A percentile compares a stretch with the other conserved stretches of the same genome.
Conservation (phyloP, 2,113 vertebrate genomes). For the Pseudonaja textilis region DNA sequence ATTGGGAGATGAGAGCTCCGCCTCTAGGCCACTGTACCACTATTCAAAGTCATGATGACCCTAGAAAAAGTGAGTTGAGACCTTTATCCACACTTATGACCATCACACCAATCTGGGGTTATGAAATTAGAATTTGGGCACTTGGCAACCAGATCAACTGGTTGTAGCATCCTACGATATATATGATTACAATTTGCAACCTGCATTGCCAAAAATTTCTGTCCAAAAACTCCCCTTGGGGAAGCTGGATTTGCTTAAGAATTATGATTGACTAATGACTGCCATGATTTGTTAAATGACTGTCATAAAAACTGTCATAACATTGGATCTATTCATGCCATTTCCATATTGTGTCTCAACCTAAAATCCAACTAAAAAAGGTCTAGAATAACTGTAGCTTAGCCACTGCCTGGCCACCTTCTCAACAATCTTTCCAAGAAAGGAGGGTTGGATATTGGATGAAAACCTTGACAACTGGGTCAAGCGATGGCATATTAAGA, state of each 20-base stretch:
- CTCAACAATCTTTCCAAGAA: neutral
- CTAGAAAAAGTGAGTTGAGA: neutral
- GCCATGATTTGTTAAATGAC: neutral
- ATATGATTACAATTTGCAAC: neutral
- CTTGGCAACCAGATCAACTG: neutral
- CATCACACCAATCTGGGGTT: neutral
- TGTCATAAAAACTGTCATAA: neutral
- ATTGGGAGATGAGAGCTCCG: too few relatives aligned
- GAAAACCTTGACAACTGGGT: neutral
- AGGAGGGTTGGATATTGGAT: neutral
- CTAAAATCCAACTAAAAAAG: neutral
- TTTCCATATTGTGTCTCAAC: neutral
- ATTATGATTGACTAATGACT: neutral
- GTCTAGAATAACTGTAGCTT: neutral
- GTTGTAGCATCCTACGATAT: neutral
- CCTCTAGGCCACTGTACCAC: too few relatives aligned
- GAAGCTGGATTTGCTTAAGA: neutral
- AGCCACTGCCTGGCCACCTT: neutral
- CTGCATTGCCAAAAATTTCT: neutral
- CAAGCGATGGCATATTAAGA: neutral
- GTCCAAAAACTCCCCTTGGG: neutral
- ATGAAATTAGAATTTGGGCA: neutral
- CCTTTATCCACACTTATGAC: neutral
- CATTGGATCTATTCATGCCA: neutral
- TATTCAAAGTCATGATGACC: neutral